Percentiles rank a stretch among this genome's conserved stretches.
These are phyloP conservation scores for Palaemon carinicauda DNA, from an alignment of 1,140 invertebrate species.

Conservation along the genomic window DNA sequence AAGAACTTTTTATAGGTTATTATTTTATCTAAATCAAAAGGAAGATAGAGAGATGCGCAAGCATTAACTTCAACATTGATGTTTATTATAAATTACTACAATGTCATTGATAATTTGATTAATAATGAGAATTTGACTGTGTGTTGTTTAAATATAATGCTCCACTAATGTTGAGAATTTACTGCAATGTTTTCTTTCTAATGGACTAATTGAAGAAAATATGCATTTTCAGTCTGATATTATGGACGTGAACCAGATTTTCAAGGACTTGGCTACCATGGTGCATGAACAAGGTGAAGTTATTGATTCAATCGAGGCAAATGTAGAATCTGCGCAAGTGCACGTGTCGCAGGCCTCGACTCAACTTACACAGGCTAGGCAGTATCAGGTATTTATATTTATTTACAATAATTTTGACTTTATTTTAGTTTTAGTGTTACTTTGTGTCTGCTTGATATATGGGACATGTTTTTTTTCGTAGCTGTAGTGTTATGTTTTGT, in stretches of 20 bases:
- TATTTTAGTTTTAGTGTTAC: background rate
- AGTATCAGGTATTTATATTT: constrained; percentile 73
- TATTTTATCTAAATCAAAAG: no score
- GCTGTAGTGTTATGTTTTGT: no score
- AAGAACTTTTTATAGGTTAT: no score
- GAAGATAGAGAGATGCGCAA: no score
- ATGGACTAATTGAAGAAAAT: no score
- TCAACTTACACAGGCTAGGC: constrained; percentile 82
- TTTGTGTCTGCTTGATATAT: background rate
- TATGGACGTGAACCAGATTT: constrained; percentile 96
- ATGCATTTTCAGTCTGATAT: constrained; percentile 81
- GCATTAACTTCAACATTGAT: no score
- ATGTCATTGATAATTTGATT: no score
- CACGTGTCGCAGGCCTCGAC: constrained; percentile 83
- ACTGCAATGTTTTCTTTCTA: background rate
- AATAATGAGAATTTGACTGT: no score
- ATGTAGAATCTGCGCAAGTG: constrained; percentile 88
- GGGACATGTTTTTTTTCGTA: no score
- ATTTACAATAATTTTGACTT: background rate
- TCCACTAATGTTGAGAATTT: no score
- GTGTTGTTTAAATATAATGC: no score
- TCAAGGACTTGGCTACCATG: constrained; percentile 92
- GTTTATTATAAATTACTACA: no score
- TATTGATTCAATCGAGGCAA: constrained; percentile 96
- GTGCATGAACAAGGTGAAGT: constrained; percentile 98